Evolutionary conservation across 2,797 vertebrate species (phyloP).

Genomic region (Sarcoramphus papa): DNA sequence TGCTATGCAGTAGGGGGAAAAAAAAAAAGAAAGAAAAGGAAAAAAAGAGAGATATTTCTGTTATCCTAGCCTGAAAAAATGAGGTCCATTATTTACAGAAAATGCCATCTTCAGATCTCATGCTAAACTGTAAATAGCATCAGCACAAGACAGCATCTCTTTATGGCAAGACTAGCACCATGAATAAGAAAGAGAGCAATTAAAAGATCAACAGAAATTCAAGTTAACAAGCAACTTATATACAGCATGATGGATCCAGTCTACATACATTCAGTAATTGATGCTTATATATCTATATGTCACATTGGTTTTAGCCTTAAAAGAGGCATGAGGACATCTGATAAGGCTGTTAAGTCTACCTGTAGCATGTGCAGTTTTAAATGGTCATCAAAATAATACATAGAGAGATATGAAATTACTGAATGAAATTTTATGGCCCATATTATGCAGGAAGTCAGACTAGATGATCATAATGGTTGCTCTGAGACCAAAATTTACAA

Average conservation of each 20-base stretch:
- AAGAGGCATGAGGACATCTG: background rate
- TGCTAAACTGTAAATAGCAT: background rate
- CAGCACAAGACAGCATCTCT: background rate
- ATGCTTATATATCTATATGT: background rate
- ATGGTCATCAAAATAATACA: background rate
- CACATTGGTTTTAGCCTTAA: background rate
- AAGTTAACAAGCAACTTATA: background rate
- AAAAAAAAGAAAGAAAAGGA: background rate
- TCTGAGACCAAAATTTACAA: background rate
- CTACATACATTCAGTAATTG: background rate
- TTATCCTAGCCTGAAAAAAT: background rate
- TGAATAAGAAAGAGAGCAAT: background rate
- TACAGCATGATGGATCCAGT: background rate
- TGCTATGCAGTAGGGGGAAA: accelerated
- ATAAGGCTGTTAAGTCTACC: background rate
- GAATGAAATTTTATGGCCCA: background rate
- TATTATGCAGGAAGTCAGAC: background rate
- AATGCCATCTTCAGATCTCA: background rate
- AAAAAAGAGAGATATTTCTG: background rate
- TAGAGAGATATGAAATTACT: background rate
- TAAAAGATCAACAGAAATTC: background rate
- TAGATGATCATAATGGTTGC: background rate
- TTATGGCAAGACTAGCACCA: background rate
- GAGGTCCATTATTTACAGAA: background rate
- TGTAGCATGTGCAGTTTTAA: background rate